Conservation (phyloP, 2,113 vertebrate species). For the Chrysochloris asiatica region DNA sequence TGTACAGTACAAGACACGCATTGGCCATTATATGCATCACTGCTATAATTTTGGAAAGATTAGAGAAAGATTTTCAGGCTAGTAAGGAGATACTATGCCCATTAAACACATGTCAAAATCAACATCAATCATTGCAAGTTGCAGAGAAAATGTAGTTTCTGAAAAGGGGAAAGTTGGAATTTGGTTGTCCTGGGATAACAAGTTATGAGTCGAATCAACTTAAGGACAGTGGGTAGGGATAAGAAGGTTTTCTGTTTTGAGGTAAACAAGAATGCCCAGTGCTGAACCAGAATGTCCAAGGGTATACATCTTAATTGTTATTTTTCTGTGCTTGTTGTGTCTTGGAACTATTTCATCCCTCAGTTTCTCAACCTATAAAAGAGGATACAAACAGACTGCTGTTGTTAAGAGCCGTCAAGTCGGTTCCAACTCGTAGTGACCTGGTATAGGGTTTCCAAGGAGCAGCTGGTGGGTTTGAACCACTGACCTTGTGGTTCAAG, state of each 20-base stretch:
- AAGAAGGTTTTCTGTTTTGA: background rate
- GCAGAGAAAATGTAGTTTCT: background rate
- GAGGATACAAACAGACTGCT: background rate
- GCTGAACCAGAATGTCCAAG: background rate
- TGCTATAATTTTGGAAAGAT: slow-evolving; percentile 12
- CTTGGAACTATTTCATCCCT: background rate
- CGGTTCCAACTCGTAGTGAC: too few relatives aligned
- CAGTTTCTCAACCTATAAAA: background rate
- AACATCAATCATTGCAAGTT: background rate
- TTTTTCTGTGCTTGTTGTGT: background rate
- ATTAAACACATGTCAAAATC: background rate
- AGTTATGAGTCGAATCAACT: too few relatives aligned
- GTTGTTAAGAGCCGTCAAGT: background rate
- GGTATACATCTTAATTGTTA: background rate
- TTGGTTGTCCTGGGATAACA: background rate
- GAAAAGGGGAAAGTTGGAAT: background rate
- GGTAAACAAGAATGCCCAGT: background rate
- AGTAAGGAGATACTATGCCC: background rate
- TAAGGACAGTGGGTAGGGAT: too few relatives aligned
- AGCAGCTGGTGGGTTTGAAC: too few relatives aligned
- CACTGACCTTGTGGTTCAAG: too few relatives aligned
- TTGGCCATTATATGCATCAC: background rate
- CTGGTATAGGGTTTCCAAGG: too few relatives aligned
- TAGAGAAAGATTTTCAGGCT: slow-evolving; percentile 3
- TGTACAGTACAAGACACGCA: background rate